Evolutionary conservation across 2,113 vertebrate genomes (phyloP), one percentile per base, ranked within the genome.

Genomic region (Maccullochella peelii): DNA sequence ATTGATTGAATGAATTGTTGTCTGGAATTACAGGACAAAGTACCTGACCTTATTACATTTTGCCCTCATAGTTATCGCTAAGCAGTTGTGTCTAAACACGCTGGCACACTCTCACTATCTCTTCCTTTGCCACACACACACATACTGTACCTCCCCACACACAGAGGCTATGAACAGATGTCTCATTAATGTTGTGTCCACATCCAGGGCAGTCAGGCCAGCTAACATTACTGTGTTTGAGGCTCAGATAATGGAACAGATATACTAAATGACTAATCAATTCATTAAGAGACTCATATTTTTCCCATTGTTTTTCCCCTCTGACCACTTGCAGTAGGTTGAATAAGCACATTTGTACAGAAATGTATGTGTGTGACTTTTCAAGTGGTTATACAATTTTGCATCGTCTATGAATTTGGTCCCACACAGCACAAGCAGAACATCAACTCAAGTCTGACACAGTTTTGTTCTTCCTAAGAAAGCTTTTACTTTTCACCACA

Each of bases 11-110:
- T 73, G 73, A n/a, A n/a, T n/a, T n/a, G 82, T 83, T 90, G 85
- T 80, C 81, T 92, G 83, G 80, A 86, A 93, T 93, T 91, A 93
- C 87, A 89, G 82, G 77, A 77, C 85, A 52, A 74, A 66, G 86
- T 89, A 82, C 85, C 80, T 87, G 70, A 81, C 80, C 88, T 78
- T 2, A 8, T 86, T 79, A 77, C 79, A 85, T 72, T 82, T 89
- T 91, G 72, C 36, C 57, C 84, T 90, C 33, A 33, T 33, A 33
- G 33, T 33, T 67, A 76, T 83, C 68, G 42, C 83, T 82, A 79
- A 86, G 71, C 79, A 89, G 82, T 70, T 75, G 52, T 89, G 85
- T 89, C 86, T 81, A 68, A 88, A 90, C 71, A 79, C 0, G 18
- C 58, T 62, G 4, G 15, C 63, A 80, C 81, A 40, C 25, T 79